Evolutionary conservation across 2,888 invertebrate species (phyloP).

Genomic region (Pseudanteris insignis): DNA sequence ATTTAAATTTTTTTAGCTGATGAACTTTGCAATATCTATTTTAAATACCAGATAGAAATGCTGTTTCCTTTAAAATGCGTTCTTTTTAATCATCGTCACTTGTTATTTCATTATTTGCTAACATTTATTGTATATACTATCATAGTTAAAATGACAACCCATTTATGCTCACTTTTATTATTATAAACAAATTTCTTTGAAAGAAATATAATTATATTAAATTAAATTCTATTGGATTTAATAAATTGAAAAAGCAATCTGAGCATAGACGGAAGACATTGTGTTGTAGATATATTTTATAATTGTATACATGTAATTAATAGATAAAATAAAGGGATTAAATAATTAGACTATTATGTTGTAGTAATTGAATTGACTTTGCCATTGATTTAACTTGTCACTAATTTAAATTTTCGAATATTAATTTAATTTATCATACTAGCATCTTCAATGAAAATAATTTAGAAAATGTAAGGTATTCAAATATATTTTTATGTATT

Average conservation of each 20-base stretch:
- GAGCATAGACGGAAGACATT: background rate
- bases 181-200: background rate
- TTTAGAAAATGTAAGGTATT: too few relatives aligned
- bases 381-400: too few relatives aligned
- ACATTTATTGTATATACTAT: conserved; percentile 2
- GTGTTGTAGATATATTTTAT: conserved; percentile 8
- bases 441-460: too few relatives aligned
- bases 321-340: conserved; percentile 2
- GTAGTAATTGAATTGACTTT: conserved; percentile 5
- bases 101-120: conserved; percentile 12
- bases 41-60: conserved; percentile 9
- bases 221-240: too few relatives aligned
- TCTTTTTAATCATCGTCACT: conserved; percentile 29
- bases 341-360: background rate
- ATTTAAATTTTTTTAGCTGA: conserved; percentile 14
- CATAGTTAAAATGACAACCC: background rate
- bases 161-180: conserved; percentile 6
- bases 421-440: too few relatives aligned
- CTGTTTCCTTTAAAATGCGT: conserved; percentile 1
- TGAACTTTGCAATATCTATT: conserved; percentile 10
- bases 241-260: background rate
- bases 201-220: background rate
- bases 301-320: conserved; percentile 17
- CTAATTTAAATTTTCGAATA: too few relatives aligned
- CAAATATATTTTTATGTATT: too few relatives aligned